Percentiles rank a stretch among this genome's conserved stretches.
Conservation (phyloP, 2,888 invertebrate genomes). For the Malachius bipustulatus region DNA sequence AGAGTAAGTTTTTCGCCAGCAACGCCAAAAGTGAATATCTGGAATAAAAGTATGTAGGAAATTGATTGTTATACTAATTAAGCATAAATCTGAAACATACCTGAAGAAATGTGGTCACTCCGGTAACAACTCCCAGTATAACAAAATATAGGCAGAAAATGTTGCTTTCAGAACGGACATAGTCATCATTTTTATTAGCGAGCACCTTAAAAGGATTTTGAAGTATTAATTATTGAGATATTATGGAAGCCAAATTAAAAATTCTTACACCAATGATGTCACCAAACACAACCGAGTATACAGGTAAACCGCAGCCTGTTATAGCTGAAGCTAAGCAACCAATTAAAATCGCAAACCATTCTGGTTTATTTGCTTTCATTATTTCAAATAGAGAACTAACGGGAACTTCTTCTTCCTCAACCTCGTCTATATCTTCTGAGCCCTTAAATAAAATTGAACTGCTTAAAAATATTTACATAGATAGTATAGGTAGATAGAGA, state of each 20-base stretch:
- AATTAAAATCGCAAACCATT: conserved; percentile 50
- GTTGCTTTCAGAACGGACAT: conserved; percentile 43
- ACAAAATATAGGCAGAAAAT: conserved; percentile 33
- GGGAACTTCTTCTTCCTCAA: too few species aligned
- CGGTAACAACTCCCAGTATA: conserved; percentile 47
- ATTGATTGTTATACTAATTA: too few species aligned
- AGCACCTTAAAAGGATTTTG: conserved; percentile 51
- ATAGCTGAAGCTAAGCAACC: conserved; percentile 50
- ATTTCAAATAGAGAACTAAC: too few species aligned
- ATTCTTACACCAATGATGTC: conserved; percentile 54
- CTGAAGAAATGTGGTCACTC: conserved; percentile 51
- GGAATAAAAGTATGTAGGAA: too few species aligned
- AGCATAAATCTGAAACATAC: conserved; percentile 37
- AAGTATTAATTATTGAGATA: too few species aligned
- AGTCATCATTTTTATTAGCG: conserved; percentile 43
- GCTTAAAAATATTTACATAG: too few species aligned
- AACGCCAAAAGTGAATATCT: conserved; percentile 50
- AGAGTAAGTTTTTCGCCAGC: conserved; percentile 72
- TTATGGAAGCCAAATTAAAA: too few species aligned
- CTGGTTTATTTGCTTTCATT: conserved; percentile 48
- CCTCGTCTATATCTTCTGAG: too few species aligned
- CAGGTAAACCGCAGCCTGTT: conserved; percentile 57
- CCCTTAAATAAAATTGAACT: too few species aligned
- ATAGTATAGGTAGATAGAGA: too few species aligned
- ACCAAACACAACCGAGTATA: conserved; percentile 59